phyloP scores from a whole-genome alignment of 1,140 invertebrate genomes.

The Pseudoatta argentina region DNA sequence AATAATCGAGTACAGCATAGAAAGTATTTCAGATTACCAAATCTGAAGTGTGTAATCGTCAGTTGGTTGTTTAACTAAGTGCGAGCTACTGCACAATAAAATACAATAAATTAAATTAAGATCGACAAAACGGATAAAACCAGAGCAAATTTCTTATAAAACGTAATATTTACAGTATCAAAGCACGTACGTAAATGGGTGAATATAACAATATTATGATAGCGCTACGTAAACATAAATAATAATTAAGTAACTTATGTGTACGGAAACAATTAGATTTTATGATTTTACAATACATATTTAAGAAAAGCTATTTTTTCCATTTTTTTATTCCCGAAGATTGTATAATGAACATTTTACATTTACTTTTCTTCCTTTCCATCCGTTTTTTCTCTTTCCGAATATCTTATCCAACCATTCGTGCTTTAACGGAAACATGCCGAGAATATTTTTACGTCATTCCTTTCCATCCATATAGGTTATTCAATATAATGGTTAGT shows the following conservation, averaged over 20 bases:
- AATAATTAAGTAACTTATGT: neutral
- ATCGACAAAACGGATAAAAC: no score
- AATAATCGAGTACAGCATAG: no score
- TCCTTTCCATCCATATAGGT: neutral
- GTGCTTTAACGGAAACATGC: conserved; percentile 17
- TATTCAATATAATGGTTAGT: neutral
- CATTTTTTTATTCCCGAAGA: neutral
- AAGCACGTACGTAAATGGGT: no score
- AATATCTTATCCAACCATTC: neutral
- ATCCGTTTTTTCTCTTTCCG: conserved; percentile 3
- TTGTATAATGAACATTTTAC: conserved; percentile 27
- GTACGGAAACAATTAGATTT: neutral
- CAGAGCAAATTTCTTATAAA: no score
- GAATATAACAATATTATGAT: neutral
- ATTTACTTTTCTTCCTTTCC: conserved; percentile 17
- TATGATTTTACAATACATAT: neutral
- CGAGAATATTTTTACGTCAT: conserved; percentile 43
- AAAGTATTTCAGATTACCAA: no score
- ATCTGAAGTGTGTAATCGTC: no score
- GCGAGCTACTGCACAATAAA: no score
- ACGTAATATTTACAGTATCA: no score
- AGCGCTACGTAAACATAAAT: neutral
- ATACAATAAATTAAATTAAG: no score
- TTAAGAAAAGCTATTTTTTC: conserved; percentile 3
- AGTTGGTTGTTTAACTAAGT: no score